Base-by-base conservation (phyloP, 2,113 vertebrate genomes). In the Pelvicachromis taeniatus region DNA sequence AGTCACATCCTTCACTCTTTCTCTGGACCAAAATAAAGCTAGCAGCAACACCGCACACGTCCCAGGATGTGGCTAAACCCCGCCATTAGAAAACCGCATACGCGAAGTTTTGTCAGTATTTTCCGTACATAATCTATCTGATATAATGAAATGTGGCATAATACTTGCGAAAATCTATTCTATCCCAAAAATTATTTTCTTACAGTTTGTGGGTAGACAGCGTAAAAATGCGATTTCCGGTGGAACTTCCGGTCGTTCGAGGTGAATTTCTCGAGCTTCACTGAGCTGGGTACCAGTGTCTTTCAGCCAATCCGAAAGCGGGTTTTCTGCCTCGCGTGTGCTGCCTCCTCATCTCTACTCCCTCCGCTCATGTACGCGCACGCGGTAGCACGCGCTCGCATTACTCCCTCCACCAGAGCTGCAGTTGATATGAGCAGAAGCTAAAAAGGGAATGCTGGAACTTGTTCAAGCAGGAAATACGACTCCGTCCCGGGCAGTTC, bases 1-100 rank as follows among this genome's bases (percentile, higher is more conserved):
- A 86, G 65, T 93, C 90, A 91, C 92, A 94, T 93, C 90, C 91
- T 93, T 54, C 88, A 85, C 86, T 90, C 86, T 54, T 58, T 70
- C 80, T n/a, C 40, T 89, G 88, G 84, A 89, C 88, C 81, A 82
- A 1, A 23, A 56, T 90, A 0, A 92, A 92, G 84, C 6, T 38
- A 2, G 29, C 5, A 10, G 3, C 4, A 13, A 38, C 12, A 1
- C 4, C 9, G 4, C 9, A 0, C 1, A 1, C 29, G 4, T 1
- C 82, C 86, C 89, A 77, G 80, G 79, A 4, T 17, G 1, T 2
- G 9, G 35, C 7, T 50, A 21, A 21, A 23, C 5, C 4, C 4
- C 1, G 4, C 0, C 10, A n/a, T 12, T 31, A 19, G 10, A 54
- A 54, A 75, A 19, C 2, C 13, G 4, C 1, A 4, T 7, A 5